Conservation (phyloP, 2,113 vertebrate species). For the Myocastor coypus region DNA sequence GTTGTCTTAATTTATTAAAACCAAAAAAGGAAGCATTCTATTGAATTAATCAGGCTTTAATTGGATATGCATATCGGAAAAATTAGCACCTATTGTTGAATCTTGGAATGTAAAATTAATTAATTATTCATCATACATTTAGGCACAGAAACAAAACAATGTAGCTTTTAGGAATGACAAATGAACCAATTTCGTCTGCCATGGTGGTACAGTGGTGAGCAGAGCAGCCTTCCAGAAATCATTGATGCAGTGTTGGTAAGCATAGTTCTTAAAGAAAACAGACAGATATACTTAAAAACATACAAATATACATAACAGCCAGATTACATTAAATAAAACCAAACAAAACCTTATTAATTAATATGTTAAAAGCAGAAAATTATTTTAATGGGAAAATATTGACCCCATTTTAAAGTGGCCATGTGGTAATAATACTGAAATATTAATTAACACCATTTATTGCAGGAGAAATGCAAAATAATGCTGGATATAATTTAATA, state of each 20-base stretch:
- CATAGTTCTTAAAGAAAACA: background rate
- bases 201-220: too few relatives aligned
- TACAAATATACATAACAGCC: background rate
- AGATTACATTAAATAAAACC: background rate
- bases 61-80: background rate
- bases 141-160: background rate
- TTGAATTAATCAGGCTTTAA: background rate
- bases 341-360: background rate
- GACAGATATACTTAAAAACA: background rate
- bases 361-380: background rate
- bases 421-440: background rate
- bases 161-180: background rate
- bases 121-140: background rate
- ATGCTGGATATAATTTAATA: background rate
- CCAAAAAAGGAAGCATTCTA: background rate
- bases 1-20: background rate
- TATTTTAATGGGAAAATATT: background rate
- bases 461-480: background rate
- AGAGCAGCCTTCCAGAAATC: background rate
- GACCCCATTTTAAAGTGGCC: background rate
- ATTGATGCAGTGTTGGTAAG: background rate
- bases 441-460: background rate
- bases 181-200: background rate
- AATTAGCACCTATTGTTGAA: background rate
- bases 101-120: background rate